Percentiles rank a stretch among this genome's conserved stretches.
Conservation (phyloP, 1,140 invertebrate species). For the Prorops nasuta region DNA sequence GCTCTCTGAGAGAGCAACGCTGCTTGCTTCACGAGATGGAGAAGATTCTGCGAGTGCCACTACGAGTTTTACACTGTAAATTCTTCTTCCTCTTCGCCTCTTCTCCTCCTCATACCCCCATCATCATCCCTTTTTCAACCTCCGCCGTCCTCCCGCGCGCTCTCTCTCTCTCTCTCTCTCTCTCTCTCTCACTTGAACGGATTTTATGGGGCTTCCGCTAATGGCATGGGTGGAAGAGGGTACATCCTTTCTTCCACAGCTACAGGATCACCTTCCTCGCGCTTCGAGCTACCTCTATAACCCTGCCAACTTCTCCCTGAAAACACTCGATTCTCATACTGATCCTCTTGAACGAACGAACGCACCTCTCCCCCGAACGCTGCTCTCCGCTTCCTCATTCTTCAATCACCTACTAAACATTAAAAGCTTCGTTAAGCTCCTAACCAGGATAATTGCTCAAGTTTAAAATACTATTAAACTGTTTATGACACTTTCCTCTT, state of each 20-base stretch:
- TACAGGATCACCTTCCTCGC: constrained; percentile 15
- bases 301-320: background rate
- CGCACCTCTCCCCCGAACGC: constrained; percentile 8
- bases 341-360: background rate
- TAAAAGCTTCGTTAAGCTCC: constrained; percentile 1
- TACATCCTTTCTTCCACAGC: constrained; percentile 4
- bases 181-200: constrained; percentile 7
- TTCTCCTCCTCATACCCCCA: too few species aligned
- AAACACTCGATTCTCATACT: background rate
- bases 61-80: too few species aligned
- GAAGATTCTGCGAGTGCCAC: too few species aligned
- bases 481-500: too few species aligned
- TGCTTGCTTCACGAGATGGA: background rate
- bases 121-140: too few species aligned
- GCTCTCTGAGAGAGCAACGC: constrained; percentile 16
- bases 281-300: constrained; percentile 3
- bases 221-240: constrained; percentile 31
- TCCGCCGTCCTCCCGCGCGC: too few species aligned
- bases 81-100: too few species aligned
- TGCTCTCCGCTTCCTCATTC: constrained; percentile 28
- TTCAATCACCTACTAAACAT: constrained; percentile 16
- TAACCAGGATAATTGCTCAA: constrained; percentile 3
- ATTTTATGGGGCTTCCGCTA: constrained; percentile 40
- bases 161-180: constrained; percentile 14
- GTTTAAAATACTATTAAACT: too few species aligned